Percentiles rank a stretch among this genome's conserved stretches.
phyloP scores from a whole-genome alignment of 2,888 invertebrate species.

The Drosophila hawaiiensis region DNA sequence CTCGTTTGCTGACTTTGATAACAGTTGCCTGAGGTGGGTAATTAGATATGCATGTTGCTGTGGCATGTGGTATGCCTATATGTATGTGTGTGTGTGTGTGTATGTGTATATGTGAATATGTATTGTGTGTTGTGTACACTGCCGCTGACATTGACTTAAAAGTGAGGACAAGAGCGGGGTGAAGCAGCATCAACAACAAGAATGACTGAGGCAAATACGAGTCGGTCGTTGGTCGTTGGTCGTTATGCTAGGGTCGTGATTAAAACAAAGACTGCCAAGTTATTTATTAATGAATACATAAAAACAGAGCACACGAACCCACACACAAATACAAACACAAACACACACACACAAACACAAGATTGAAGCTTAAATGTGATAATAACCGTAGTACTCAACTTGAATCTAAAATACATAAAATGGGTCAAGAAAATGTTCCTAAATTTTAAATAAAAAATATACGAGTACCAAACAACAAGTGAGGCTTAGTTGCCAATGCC shows the following conservation, averaged over 20 bases:
- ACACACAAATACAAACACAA: neutral
- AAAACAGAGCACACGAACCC: neutral
- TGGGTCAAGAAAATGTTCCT: neutral
- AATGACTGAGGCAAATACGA: conserved; percentile 10
- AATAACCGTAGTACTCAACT: neutral
- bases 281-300: conserved; percentile 68
- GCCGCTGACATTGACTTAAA: conserved; percentile 23
- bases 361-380: neutral
- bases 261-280: conserved; percentile 69
- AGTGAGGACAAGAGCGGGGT: conserved; percentile 13
- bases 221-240: conserved; percentile 1
- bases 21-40: conserved; percentile 25
- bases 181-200: conserved; percentile 18
- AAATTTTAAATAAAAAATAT: neutral
- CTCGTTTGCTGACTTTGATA: conserved; percentile 10
- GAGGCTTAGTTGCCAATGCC: neutral
- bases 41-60: conserved; percentile 24
- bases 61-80: neutral
- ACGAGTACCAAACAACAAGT: neutral
- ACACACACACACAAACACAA: neutral
- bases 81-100: neutral
- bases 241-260: conserved; percentile 37
- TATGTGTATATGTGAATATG: neutral
- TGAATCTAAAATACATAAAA: neutral
- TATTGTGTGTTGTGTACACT: conserved; percentile 2